Base-by-base conservation (phyloP, 2,797 vertebrate species). In the Sarcophilus harrisii region DNA sequence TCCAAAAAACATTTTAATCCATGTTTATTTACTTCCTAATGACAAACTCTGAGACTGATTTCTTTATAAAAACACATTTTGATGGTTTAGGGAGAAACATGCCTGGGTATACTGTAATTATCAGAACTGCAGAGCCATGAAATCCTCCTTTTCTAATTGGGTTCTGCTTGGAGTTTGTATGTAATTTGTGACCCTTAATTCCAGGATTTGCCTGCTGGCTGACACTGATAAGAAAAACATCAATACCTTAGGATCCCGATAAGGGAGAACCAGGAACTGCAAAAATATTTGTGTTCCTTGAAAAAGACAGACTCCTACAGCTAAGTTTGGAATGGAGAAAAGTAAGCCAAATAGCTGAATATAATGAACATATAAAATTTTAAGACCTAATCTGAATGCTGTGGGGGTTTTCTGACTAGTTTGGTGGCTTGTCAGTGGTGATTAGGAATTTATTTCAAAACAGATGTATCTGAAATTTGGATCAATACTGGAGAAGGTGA, bases 1-100 rank as follows among this genome's bases (percentile, higher is more conserved):
- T 87, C 28, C 14, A 55, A 93, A 91, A 96, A 45, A 9, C 90
- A 58, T 94, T 96, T 96, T 93, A 97, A 94, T 96, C 52, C 66
- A 94, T 93, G 92, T 32, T 96, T 94, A 93, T 95, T 96, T 94
- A 66, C 93, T 96, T 96, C 55, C 28, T 66, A 92, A 89, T 95
- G 93, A 92, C 66, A 97, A 49, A 32, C 90, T 49, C 24, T 96
- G 54, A 57, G 10, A 92, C 92, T 96, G 95, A 18, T 91, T 89
- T 94, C 91, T 96, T 97, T 92, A 92, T 92, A 95, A 97, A 96
- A 58, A 60, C 58, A 27, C 3, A 62, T 94, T 96, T 96, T 91
- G 0, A 87, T 96, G 27, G 73, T 81, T 92, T 95, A 90, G 97
- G 97, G 59, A 89, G 94, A 97, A 97, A 94, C n/a, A 94, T 24